A percentile compares a stretch with the other conserved stretches of the same genome.
These are phyloP conservation scores for Pristionchus exspectatus DNA, from an alignment of 2,888 invertebrate genomes.

Conservation along the genomic window DNA sequence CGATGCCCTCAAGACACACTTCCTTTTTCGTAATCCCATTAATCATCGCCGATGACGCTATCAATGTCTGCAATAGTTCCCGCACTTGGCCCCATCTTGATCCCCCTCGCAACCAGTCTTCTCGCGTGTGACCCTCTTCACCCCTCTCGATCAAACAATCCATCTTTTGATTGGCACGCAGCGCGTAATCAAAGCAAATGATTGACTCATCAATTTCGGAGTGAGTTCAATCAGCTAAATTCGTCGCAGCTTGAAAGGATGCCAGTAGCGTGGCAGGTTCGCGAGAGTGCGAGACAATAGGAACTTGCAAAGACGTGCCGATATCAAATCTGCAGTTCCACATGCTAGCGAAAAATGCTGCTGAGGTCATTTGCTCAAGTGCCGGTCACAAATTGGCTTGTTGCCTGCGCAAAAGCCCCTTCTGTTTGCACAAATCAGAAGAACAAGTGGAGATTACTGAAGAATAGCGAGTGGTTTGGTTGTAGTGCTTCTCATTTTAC, in stretches of 20 bases:
- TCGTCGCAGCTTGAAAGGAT: not conserved
- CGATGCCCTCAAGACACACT: not conserved
- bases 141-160: not conserved
- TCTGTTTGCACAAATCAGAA: conserved; percentile 10
- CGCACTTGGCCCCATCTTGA: not conserved
- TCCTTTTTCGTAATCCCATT: not conserved
- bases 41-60: conserved; percentile 23
- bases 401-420: conserved; percentile 6
- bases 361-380: not conserved
- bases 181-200: conserved; percentile 28
- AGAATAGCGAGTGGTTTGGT: no score
- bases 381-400: conserved; percentile 18
- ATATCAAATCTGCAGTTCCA: no score
- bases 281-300: no score
- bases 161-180: not conserved
- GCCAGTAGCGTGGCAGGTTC: no score
- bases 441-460: not conserved
- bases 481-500: no score
- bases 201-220: conserved; percentile 21
- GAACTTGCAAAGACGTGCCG: no score
- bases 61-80: not conserved
- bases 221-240: not conserved
- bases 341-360: not conserved
- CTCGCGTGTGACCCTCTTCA: conserved; percentile 4
- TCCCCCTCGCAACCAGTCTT: not conserved